These are phyloP conservation scores for Drosophila parthenogenetica DNA, from an alignment of 2,888 invertebrate genomes.

Conservation along the genomic window DNA sequence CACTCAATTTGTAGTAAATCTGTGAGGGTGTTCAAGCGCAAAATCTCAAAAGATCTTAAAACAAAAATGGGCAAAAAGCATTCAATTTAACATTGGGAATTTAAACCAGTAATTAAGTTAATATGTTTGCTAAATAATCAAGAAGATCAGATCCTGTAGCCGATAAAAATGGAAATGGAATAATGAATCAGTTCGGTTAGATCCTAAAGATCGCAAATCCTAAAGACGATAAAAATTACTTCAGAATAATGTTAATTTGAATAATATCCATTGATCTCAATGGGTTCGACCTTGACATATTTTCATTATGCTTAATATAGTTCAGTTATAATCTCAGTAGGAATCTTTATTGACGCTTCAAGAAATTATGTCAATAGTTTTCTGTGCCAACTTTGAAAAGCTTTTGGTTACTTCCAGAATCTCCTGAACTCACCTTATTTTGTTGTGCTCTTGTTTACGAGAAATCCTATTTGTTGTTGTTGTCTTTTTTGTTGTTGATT, in stretches of 20 bases:
- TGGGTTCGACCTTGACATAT: slow-evolving; percentile 28
- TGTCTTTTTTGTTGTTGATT: slow-evolving; percentile 1
- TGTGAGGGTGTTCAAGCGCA: slow-evolving; percentile 8
- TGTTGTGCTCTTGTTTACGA: not conserved
- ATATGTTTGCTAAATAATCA: not conserved
- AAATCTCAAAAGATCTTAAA: slow-evolving; percentile 16
- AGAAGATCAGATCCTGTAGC: not conserved
- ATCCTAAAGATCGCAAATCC: too few relatives aligned
- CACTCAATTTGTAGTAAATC: slow-evolving; percentile 8
- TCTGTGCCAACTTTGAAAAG: not conserved
- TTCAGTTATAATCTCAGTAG: not conserved
- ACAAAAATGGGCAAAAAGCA: not conserved
- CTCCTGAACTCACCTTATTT: slow-evolving; percentile 10
- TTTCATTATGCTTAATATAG: not conserved
- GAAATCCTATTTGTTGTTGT: slow-evolving; percentile 2
- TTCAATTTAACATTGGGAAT: slow-evolving; percentile 14
- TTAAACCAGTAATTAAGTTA: not conserved
- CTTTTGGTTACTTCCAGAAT: not conserved
- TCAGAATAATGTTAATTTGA: not conserved
- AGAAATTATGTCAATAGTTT: not conserved
- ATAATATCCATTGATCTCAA: too few relatives aligned
- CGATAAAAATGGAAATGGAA: not conserved
- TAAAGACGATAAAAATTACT: too few relatives aligned
- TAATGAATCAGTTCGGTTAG: too few relatives aligned
- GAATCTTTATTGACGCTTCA: too few relatives aligned